Evolutionary conservation across 1,140 invertebrate species (phyloP).

Genomic region (Mylabris phalerata): DNA sequence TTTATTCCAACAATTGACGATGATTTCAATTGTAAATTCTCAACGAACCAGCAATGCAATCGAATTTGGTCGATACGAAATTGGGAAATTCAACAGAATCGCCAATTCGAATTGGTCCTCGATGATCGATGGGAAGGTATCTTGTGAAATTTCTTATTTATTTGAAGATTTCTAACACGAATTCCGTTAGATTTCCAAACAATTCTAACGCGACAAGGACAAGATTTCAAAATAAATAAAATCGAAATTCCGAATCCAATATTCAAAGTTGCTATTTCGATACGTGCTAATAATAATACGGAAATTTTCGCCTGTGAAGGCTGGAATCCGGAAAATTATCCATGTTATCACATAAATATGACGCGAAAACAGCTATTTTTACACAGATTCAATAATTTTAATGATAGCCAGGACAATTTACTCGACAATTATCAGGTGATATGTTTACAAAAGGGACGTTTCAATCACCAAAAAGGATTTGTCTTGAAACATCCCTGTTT

Average conservation of each 20-base stretch:
- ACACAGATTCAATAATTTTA: conserved; percentile 9
- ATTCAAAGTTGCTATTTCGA: conserved; percentile 23
- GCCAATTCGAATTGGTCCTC: conserved; percentile 23
- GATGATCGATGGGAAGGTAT: conserved; percentile 31
- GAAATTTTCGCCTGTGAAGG: conserved; percentile 28
- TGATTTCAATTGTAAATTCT: conserved; percentile 30
- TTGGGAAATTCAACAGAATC: conserved; percentile 29
- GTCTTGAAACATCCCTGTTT: too few relatives aligned
- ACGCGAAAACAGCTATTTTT: conserved; percentile 21
- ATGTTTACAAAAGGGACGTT: too few relatives aligned
- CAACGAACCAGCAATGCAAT: conserved; percentile 22
- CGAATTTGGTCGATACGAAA: conserved; percentile 23
- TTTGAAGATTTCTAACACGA: not conserved
- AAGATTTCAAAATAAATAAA: conserved; percentile 19
- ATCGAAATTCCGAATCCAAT: conserved; percentile 20
- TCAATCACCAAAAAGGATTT: too few relatives aligned
- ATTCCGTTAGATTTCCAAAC: conserved; percentile 3
- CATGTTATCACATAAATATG: conserved; percentile 29
- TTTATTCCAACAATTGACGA: conserved; percentile 26
- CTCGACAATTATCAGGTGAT: conserved; percentile 21
- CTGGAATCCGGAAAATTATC: conserved; percentile 27
- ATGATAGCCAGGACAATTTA: conserved; percentile 7
- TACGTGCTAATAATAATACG: conserved; percentile 20
- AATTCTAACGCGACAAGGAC: not conserved
- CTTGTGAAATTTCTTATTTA: not conserved